phyloP scores from a whole-genome alignment of 92 coral and sea anemone species.

The Epizoanthus fatuus region DNA sequence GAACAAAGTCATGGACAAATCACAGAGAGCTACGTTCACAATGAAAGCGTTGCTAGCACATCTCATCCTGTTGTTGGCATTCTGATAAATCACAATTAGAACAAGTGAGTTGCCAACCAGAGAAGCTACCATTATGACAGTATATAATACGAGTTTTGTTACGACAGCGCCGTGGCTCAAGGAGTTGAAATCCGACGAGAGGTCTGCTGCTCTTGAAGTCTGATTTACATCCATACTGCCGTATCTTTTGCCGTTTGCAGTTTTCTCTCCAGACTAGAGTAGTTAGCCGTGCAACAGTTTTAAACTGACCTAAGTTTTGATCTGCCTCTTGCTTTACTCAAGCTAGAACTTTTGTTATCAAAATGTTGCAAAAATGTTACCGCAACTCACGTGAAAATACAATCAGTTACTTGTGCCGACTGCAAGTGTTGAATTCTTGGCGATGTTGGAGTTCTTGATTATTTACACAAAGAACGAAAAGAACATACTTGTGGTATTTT shows the following conservation, averaged over 20 bases:
- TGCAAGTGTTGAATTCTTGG: background rate
- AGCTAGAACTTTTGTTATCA: too few relatives aligned
- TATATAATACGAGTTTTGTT: slow-evolving; percentile 1
- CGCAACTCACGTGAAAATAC: background rate
- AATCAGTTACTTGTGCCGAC: background rate
- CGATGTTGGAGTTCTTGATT: background rate
- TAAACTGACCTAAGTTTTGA: background rate
- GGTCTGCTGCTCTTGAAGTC: background rate
- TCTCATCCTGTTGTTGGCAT: slow-evolving; percentile 35
- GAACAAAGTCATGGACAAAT: slow-evolving; percentile 40
- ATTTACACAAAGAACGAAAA: background rate
- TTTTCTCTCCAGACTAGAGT: too few relatives aligned
- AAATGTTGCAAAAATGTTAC: background rate
- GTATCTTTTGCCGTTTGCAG: background rate
- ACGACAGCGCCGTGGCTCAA: background rate
- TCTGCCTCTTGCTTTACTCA: background rate
- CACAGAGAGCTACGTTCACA: slow-evolving; percentile 29
- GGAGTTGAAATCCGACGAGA: background rate
- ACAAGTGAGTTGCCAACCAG: slow-evolving; percentile 38
- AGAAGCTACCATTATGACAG: slow-evolving; percentile 3
- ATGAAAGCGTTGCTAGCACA: slow-evolving; percentile 32
- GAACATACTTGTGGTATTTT: too few relatives aligned
- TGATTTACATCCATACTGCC: background rate
- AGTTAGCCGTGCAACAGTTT: background rate
- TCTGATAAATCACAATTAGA: slow-evolving; percentile 15